Evolutionary conservation across 2,888 invertebrate species (phyloP), one percentile per base, ranked within the genome.

Genomic region (Galerucella calmariensis): DNA sequence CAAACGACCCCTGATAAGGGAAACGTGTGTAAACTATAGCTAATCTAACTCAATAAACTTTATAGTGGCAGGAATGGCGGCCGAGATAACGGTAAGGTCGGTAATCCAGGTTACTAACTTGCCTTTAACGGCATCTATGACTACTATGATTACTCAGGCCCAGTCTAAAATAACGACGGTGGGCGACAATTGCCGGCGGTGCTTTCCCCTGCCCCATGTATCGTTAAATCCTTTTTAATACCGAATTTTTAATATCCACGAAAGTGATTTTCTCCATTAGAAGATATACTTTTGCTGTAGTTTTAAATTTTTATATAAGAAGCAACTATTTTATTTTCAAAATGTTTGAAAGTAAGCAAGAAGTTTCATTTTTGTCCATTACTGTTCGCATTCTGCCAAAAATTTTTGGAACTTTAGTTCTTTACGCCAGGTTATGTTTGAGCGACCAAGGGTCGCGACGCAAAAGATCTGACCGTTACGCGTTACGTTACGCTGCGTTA

Each of bases 41-140:
- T 87, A 88, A 88, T 88, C 88, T 88, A 87, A 87, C 87, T 87
- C 87, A 87, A 88, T 88, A 88, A 88, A 88, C 84, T 88, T 88
- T 88, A 88, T 88, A 88, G 87, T 88, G 87, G 87, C 87, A 87
- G 87, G 86, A 87, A 87, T 87, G 87, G 87, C 83, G 84, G 80
- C 82, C 83, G 85, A 87, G 88, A 88, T 88, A 88, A 87, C 87
- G 85, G 84, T 84, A 85, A 85, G 86, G 86, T 85, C 84, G 83
- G 84, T 86, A 86, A 86, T 85, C 85, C 85, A 82, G 83, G 84
- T 84, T 84, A 84, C 85, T 83, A 84, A 85, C 85, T 84, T 84
- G 83, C 82, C 84, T 83, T 83, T 84, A 86, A 86, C 85, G 85
- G 83, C 84, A 84, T 85, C 84, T 84, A 84, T 80, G 83, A 84